Percentiles rank a stretch among this genome's conserved stretches.
phyloP scores from a whole-genome alignment of 1,140 invertebrate species.

The silkworm (Bombyx mori) region ASM3026992v2 NC_085128.1:12112501-12113000 shows the following conservation, averaged over 20 bases:
- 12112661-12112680: slow-evolving; percentile 59
- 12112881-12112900: slow-evolving; percentile 21
- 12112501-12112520: too few species aligned
- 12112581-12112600: slow-evolving; percentile 8
- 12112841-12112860: slow-evolving; percentile 32
- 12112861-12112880: slow-evolving; percentile 20
- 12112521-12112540: too few species aligned
- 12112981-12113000: slow-evolving; percentile 45
- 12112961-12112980: slow-evolving; percentile 46
- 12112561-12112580: too few species aligned
- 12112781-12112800: slow-evolving; percentile 48
- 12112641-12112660: slow-evolving; percentile 55
- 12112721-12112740: slow-evolving; percentile 58
- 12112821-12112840: slow-evolving; percentile 26
- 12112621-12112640: slow-evolving; percentile 30
- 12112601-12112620: slow-evolving; percentile 44
- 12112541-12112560: too few species aligned
- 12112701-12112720: slow-evolving; percentile 26
- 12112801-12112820: slow-evolving; percentile 20
- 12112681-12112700: slow-evolving; percentile 48
- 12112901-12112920: slow-evolving; percentile 21
- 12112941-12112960: slow-evolving; percentile 18
- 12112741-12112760: slow-evolving; percentile 68
- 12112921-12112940: slow-evolving; percentile 21
- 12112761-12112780: slow-evolving; percentile 66